These are phyloP conservation scores for Diarsia brunnea DNA, from an alignment of 2,888 invertebrate species.

Conservation along the genomic window DNA sequence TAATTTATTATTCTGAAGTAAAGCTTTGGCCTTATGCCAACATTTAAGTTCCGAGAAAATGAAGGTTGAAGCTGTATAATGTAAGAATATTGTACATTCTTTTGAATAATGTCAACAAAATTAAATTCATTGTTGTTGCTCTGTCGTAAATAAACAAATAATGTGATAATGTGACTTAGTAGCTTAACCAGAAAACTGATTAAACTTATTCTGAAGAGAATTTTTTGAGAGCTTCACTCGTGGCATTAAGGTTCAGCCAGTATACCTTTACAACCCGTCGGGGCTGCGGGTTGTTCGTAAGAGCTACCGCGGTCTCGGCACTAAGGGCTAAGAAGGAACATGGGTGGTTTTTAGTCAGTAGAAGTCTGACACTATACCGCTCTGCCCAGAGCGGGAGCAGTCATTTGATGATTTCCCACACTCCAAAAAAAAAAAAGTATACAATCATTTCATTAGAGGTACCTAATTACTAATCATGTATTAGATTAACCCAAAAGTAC, in stretches of 20 bases:
- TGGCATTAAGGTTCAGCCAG: neutral
- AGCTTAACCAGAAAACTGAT: neutral
- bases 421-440: too few relatives aligned
- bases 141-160: neutral
- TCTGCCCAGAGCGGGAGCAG: too few relatives aligned
- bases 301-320: too few relatives aligned
- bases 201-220: neutral
- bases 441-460: neutral
- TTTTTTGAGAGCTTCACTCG: neutral
- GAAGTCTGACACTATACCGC: too few relatives aligned
- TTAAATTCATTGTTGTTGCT: conserved; percentile 24
- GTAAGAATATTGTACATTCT: conserved; percentile 48
- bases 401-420: too few relatives aligned
- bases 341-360: too few relatives aligned
- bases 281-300: too few relatives aligned
- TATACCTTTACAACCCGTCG: too few relatives aligned
- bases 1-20: conserved; percentile 52
- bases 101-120: conserved; percentile 36
- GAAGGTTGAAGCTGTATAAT: conserved; percentile 49
- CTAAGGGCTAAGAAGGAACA: too few relatives aligned
- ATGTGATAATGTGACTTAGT: conserved; percentile 12
- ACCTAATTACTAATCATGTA: neutral
- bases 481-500: neutral
- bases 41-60: conserved; percentile 51
- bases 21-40: conserved; percentile 49